Percentiles rank a stretch among this genome's conserved stretches.
Conservation (phyloP, 2,888 invertebrate genomes). For the Notocelia uddmanniana region DNA sequence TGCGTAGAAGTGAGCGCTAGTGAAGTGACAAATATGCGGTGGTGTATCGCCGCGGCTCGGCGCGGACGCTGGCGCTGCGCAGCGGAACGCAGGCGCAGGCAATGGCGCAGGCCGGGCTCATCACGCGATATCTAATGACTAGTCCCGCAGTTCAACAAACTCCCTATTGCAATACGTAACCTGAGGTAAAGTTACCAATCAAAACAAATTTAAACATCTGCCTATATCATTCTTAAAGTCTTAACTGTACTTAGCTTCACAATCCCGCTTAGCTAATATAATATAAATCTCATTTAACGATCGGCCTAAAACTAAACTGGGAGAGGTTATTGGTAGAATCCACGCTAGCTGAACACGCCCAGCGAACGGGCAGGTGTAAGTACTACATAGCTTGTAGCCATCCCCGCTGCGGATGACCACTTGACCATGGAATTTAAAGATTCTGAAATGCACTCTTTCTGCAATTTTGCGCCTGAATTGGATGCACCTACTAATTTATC, state of each 20-base stretch:
- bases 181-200: constrained; percentile 38
- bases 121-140: constrained; percentile 79
- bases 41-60: constrained; percentile 58
- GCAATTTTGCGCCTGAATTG: background rate
- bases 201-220: constrained; percentile 22
- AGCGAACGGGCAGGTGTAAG: background rate
- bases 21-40: constrained; percentile 53
- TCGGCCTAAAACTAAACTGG: constrained; percentile 9
- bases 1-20: constrained; percentile 39
- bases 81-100: constrained; percentile 75
- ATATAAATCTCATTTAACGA: constrained; percentile 20
- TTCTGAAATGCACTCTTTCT: background rate
- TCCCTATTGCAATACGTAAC: constrained; percentile 68
- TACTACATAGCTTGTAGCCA: background rate
- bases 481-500: background rate
- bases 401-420: background rate
- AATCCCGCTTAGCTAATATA: constrained; percentile 37
- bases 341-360: background rate
- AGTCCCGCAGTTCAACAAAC: constrained; percentile 83
- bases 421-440: background rate
- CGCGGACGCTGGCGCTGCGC: constrained; percentile 36
- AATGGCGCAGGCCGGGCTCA: constrained; percentile 67
- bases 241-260: constrained; percentile 28
- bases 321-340: constrained; percentile 15
- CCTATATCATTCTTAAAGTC: constrained; percentile 14